Base-by-base conservation (phyloP, 2,113 vertebrate genomes). In the Tyto alba region DNA sequence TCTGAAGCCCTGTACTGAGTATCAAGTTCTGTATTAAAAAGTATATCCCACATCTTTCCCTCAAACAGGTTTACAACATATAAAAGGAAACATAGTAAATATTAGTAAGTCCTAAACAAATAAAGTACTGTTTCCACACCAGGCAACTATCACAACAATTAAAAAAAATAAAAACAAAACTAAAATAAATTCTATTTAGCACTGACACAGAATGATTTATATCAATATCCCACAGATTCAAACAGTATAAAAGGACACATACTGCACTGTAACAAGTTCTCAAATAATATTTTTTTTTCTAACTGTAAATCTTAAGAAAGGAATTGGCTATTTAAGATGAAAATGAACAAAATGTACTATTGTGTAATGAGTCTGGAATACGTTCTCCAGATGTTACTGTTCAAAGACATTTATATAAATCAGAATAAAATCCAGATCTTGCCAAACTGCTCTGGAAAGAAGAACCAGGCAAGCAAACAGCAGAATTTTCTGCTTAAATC, bases 341-440 rank as follows among this genome's bases (percentile, higher is more conserved):
- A 95, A 95, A 95, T 36, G 84, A 95, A 97, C 95, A 94, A 95
- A 91, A 94, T 85, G 91, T 97, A 94, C 94, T 94, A 40, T 95
- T 95, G 94, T 91, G 89, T 87, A 96, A 97, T 72, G 56, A 96
- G 52, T 67, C 56, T 12, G 56, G 80, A 95, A 95, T 66, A 95
- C 19, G 0, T 89, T 95, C 76, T 94, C 90, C 96, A 97, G 92
- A 94, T 92, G 93, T 97, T 95, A 90, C 79, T 86, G 76, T 89
- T 95, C 89, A 95, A 97, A 96, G 84, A 30, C 84, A 91, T 92
- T 96, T 84, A 68, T 56, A 95, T 87, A 94, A 96, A 95, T 92
- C 84, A 81, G 95, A 92, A 87, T 15, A 89, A 92, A 90, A 94
- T 26, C 26, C 60, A 74, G 43, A 78, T 64, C 93, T 87, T 95